These are phyloP conservation scores for Aleiodes alternator DNA, from an alignment of 2,888 invertebrate genomes.

Conservation along the genomic window DNA sequence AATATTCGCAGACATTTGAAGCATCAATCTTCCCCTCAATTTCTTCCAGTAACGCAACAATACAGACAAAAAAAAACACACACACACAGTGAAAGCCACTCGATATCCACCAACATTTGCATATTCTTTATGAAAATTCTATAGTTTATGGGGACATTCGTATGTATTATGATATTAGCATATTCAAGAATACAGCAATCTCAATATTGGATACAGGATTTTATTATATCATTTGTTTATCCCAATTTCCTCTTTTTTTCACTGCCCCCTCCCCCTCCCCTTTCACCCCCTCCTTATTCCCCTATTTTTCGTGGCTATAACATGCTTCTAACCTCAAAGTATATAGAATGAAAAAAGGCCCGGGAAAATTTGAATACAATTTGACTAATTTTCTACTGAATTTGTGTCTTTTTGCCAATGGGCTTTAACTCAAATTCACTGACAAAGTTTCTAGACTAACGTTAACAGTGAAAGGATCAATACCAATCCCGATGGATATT, in stretches of 20 bases:
- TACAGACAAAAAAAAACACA: constrained; percentile 34
- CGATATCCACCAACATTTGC: constrained; percentile 73
- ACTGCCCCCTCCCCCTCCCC: constrained; percentile 23
- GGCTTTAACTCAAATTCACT: neutral
- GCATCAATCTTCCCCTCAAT: constrained; percentile 41
- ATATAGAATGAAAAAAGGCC: neutral
- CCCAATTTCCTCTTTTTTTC: constrained; percentile 55
- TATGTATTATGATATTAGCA: constrained; percentile 76
- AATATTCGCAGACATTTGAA: constrained; percentile 19
- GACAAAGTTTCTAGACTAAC: constrained; percentile 34
- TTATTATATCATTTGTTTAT: constrained; percentile 73
- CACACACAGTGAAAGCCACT: constrained; percentile 57
- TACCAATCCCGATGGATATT: constrained; percentile 51
- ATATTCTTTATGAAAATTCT: constrained; percentile 75
- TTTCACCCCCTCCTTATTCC: neutral
- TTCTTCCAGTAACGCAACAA: constrained; percentile 28
- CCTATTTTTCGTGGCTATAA: neutral
- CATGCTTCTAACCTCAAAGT: neutral
- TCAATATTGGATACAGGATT: constrained; percentile 73
- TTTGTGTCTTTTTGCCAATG: constrained; percentile 9
- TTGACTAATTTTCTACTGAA: neutral
- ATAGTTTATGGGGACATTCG: constrained; percentile 75
- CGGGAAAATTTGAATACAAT: constrained; percentile 15
- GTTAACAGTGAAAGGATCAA: constrained; percentile 50
- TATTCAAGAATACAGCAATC: constrained; percentile 75